A percentile compares a stretch with the other conserved stretches of the same genome.
Evolutionary conservation across 2,113 vertebrate genomes (phyloP).

Genomic region (Chlorodrepanis virens): DNA sequence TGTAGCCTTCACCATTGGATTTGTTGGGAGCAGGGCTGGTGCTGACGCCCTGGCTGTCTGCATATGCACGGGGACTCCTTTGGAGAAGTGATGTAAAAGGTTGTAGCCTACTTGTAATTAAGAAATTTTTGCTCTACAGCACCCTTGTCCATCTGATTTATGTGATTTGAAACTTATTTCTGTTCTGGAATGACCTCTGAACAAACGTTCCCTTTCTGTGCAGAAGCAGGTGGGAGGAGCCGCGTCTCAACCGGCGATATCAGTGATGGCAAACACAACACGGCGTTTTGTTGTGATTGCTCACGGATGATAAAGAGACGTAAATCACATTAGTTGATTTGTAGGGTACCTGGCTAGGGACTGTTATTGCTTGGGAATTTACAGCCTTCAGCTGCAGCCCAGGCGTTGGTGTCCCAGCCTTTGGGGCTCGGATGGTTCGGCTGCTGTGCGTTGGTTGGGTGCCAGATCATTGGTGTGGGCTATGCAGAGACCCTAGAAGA

Average conservation of each 20-base stretch:
- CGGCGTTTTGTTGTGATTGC: neutral
- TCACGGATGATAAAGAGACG: neutral
- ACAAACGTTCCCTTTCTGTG: neutral
- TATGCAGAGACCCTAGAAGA: neutral
- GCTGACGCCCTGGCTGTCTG: neutral
- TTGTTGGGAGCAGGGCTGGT: neutral
- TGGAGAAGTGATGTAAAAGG: neutral
- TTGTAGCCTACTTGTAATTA: conserved; percentile 15
- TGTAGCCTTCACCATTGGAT: neutral
- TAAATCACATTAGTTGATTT: neutral
- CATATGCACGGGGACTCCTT: neutral
- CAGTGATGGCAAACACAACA: neutral
- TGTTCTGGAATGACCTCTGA: conserved; percentile 1
- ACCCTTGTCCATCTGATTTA: conserved; percentile 14
- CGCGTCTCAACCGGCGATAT: neutral
- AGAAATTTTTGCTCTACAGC: conserved; percentile 39
- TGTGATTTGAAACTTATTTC: conserved; percentile 30
- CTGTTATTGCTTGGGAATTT: neutral
- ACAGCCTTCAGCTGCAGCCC: conserved; percentile 13
- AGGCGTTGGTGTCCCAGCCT: neutral
- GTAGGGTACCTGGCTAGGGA: neutral
- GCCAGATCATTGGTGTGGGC: neutral
- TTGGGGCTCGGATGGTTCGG: neutral
- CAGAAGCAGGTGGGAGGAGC: neutral
- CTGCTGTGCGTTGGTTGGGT: neutral